Base-by-base conservation (phyloP, 2,888 invertebrate species). In the Leptodirus hochenwartii region DNA sequence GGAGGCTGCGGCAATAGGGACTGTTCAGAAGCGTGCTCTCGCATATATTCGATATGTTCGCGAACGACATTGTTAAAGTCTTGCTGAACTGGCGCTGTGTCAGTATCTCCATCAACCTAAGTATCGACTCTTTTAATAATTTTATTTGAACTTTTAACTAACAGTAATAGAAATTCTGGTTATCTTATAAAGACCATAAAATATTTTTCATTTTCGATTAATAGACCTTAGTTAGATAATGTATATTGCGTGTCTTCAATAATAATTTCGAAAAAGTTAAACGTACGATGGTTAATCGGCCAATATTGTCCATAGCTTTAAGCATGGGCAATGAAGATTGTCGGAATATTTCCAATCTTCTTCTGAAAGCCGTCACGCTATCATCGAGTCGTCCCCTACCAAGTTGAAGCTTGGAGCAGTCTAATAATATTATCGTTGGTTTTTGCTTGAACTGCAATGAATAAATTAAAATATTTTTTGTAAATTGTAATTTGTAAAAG, bases 291-390 rank as follows among this genome's bases (percentile, higher is more conserved):
- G 75, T 74, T 26, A 91, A 63, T 27, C 90, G 67, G 45, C 73
- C 77, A 38, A 76, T 71, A 42, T 72, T 76, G 47, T 90, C 90
- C 54, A 90, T 58, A 2, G 64, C 64, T 55, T 85, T 87, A 32
- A 91, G 62, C 81, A 90, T 82, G 2, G 88, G 88, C 41, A 91
- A 60, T 2, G 85, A 81, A 32, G 78, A 69, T 45, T 85, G 82
- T 1, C 90, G 66, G 58, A 91, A 91, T 35, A 84, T 66, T 51
- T 84, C 84, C 29, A 91, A 59, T 15, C 88, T 64, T 32, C 79
- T 64, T 22, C 82, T 62, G 53, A 88, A 85, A 1, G 87, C 82
- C 5, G 80, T 77, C 14, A 82, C 79, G 5, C 77, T 80, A 55
- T 90, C 88, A 49, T 90, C 90, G 9, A 80, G 62, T 15, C 84